These are phyloP conservation scores for Pelodytes ibericus DNA, from an alignment of 2,797 vertebrate genomes.

Conservation along the genomic window DNA sequence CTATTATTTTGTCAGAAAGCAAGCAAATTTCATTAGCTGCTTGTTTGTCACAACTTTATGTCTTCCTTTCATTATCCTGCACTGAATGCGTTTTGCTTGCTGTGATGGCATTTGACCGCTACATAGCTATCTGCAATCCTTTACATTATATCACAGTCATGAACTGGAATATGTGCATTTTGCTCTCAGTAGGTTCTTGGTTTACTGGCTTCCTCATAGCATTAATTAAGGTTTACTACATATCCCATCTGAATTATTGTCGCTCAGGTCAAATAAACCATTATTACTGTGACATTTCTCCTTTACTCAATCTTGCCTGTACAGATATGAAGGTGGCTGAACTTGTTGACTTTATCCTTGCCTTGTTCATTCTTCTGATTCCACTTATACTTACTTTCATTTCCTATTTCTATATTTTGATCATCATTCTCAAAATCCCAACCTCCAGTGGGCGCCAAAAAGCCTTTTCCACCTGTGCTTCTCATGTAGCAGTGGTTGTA, in stretches of 20 bases:
- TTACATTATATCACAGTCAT: constrained; percentile 48
- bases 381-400: constrained; percentile 33
- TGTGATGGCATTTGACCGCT: constrained; percentile 61
- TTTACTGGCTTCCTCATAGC: constrained; percentile 34
- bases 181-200: constrained; percentile 39
- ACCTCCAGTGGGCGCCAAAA: constrained; percentile 19
- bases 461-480: constrained; percentile 43
- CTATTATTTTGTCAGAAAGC: constrained; percentile 54
- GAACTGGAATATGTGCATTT: constrained; percentile 34
- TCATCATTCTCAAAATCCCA: constrained; percentile 18
- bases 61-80: constrained; percentile 57
- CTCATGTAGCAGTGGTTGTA: constrained; percentile 34
- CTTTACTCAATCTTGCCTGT: constrained; percentile 39
- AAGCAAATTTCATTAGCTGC: constrained; percentile 58
- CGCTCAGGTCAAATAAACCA: constrained; percentile 29
- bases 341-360: constrained; percentile 46
- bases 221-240: constrained; percentile 36
- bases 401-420: constrained; percentile 29
- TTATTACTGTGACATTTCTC: constrained; percentile 45
- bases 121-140: constrained; percentile 53
- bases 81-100: constrained; percentile 58
- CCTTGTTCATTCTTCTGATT: constrained; percentile 28
- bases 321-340: constrained; percentile 30
- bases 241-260: constrained; percentile 33
- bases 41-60: constrained; percentile 62